phyloP scores from a whole-genome alignment of 2,888 invertebrate genomes.

The Lingula anatina region DNA sequence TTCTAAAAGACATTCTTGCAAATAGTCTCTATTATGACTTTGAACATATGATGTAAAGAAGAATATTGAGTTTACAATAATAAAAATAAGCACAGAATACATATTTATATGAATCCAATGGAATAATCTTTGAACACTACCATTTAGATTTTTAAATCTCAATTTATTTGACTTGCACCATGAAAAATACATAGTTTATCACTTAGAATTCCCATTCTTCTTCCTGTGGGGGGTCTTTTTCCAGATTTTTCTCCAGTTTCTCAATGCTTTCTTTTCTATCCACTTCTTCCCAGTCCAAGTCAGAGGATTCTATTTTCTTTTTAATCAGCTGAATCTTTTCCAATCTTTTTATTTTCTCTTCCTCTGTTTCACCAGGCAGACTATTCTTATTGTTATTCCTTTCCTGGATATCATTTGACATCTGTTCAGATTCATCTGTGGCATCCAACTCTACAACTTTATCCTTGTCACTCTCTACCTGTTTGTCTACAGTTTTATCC shows the following conservation, averaged over 20 bases:
- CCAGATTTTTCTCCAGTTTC: slow-evolving; percentile 32
- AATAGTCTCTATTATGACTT: no score
- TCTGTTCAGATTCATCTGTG: background rate
- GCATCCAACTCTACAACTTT: background rate
- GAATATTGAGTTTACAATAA: no score
- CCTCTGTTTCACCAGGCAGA: slow-evolving; percentile 1
- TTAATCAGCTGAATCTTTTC: background rate
- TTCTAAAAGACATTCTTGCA: no score
- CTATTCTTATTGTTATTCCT: background rate
- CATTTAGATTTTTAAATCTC: no score
- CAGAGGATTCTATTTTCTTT: slow-evolving; percentile 16
- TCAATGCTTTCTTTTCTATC: slow-evolving; percentile 27
- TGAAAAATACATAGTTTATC: no score
- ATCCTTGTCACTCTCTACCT: slow-evolving; percentile 8
- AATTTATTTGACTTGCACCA: no score
- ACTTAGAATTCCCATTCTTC: slow-evolving; percentile 40
- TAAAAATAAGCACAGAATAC: no score
- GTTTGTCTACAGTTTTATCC: slow-evolving; percentile 22
- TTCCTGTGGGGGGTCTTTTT: slow-evolving; percentile 17
- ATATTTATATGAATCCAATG: no score
- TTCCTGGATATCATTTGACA: background rate
- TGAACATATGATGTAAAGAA: no score
- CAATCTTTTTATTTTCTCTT: background rate
- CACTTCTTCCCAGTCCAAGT: slow-evolving; percentile 32
- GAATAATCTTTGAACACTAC: no score